Base-by-base conservation (phyloP, 2,888 invertebrate species). In the Lepeophtheirus nordmannii region DNA sequence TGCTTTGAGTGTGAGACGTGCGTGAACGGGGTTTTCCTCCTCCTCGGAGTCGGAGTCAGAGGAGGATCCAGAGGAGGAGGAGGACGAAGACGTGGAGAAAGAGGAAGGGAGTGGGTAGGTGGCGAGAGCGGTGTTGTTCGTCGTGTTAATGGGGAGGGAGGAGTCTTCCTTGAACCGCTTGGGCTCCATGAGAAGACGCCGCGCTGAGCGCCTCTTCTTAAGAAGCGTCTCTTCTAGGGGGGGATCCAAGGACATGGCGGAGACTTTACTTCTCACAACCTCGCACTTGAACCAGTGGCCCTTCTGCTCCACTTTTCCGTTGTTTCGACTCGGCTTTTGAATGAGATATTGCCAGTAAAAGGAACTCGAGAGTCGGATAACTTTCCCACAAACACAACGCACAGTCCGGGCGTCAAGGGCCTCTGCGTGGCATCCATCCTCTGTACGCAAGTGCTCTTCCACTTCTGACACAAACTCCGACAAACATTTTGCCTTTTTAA, bases 211-310 rank as follows among this genome's bases (percentile, higher is more conserved):
- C 14, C 53, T 14, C 53, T 60, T 60, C 39, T 30, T 22, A 23
- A 30, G 30, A 20, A 57, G n/a, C 57, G 8, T 57, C 22, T 11
- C 57, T 57, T 11, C 57, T n/a, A 57, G 22, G 1, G 57, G 57
- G 22, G 20, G 22, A 14, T 57, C 57, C 23, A 10, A 5, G 23
- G 20, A 23, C 10, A 23, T 57, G 20, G 9, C 38, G 9, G 11
- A 39, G 10, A 39, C 62, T 62, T 38, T 17, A 17, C 23, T 39
- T 14, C 20, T 38, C 62, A 62, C 62, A 12, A 14, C 41, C 1
- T 62, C 40, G 39, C 65, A 65, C n/a, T 38, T 58, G 38, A 56
- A 65, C 65, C 65, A 65, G 37, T 65, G 65, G 14, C 65, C 65
- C n/a, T 37, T n/a, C 38, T 38, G 30, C 11, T 38, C 9, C 12